Conservation (phyloP, 2,888 invertebrate genomes). For the Tipula vernalis region DNA sequence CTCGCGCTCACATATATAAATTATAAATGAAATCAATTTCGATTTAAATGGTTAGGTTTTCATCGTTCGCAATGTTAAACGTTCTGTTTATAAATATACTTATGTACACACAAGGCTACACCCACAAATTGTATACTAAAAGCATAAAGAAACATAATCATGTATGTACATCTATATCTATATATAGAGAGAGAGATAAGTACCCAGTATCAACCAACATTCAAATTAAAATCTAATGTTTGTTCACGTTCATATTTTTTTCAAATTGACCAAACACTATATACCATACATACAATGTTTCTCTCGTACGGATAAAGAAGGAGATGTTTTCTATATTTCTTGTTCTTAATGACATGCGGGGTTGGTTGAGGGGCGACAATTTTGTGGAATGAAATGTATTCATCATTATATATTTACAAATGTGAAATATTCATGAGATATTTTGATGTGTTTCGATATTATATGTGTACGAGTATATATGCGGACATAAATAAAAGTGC, state of each 20-base stretch:
- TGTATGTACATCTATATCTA: background rate
- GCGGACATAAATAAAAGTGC: background rate
- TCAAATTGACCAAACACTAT: constrained; percentile 4
- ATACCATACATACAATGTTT: background rate
- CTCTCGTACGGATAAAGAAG: background rate
- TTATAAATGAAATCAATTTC: background rate
- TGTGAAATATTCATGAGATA: background rate
- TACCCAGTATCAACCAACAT: constrained; percentile 4
- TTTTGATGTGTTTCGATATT: background rate
- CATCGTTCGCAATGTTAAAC: background rate
- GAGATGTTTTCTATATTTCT: background rate
- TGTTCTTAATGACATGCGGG: background rate
- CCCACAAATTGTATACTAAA: background rate
- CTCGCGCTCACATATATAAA: background rate
- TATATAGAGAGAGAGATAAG: background rate
- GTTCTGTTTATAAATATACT: background rate
- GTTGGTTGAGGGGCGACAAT: background rate
- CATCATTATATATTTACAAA: background rate
- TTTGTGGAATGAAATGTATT: background rate
- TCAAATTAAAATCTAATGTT: background rate
- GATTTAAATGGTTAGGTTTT: background rate
- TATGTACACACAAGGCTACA: background rate
- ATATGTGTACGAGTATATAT: background rate
- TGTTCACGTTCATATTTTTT: constrained; percentile 4
- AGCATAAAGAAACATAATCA: background rate